phyloP scores from a whole-genome alignment of 2,888 invertebrate species.

The Clusia tigrina region DNA sequence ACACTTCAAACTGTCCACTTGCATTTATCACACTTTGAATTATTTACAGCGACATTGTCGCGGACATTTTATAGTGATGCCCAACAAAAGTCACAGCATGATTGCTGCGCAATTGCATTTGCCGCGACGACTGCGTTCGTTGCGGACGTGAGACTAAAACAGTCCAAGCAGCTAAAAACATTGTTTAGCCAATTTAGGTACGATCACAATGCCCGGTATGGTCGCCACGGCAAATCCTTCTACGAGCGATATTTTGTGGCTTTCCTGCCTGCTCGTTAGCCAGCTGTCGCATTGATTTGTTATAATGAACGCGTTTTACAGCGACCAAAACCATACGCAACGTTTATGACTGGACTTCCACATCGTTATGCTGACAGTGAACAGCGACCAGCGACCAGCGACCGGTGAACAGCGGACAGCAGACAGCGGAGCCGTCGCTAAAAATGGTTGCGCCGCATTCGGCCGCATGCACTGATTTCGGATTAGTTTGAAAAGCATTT shows the following conservation, averaged over 20 bases:
- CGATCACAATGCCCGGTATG: neutral
- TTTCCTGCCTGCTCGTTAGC: constrained; percentile 20
- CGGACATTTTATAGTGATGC: constrained; percentile 54
- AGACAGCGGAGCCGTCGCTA: too few relatives aligned
- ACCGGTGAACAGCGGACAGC: too few relatives aligned
- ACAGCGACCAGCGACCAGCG: neutral
- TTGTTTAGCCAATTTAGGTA: neutral
- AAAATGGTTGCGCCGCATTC: neutral
- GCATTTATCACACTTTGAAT: constrained; percentile 41
- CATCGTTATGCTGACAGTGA: neutral
- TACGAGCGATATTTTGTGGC: constrained; percentile 5
- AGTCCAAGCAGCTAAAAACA: constrained; percentile 1
- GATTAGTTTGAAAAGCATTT: neutral
- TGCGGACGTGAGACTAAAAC: too few relatives aligned
- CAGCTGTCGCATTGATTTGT: constrained; percentile 25
- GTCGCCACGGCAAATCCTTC: too few relatives aligned
- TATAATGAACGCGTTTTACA: constrained; percentile 25
- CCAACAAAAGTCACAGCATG: constrained; percentile 36
- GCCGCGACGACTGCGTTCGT: too few relatives aligned
- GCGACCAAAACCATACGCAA: constrained; percentile 17
- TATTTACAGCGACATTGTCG: constrained; percentile 44
- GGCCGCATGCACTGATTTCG: neutral
- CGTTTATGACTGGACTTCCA: neutral
- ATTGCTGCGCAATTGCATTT: too few relatives aligned
- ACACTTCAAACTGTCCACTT: constrained; percentile 29